These are phyloP conservation scores for Botia kubotai DNA, from an alignment of 2,797 vertebrate genomes.

Conservation along the genomic window DNA sequence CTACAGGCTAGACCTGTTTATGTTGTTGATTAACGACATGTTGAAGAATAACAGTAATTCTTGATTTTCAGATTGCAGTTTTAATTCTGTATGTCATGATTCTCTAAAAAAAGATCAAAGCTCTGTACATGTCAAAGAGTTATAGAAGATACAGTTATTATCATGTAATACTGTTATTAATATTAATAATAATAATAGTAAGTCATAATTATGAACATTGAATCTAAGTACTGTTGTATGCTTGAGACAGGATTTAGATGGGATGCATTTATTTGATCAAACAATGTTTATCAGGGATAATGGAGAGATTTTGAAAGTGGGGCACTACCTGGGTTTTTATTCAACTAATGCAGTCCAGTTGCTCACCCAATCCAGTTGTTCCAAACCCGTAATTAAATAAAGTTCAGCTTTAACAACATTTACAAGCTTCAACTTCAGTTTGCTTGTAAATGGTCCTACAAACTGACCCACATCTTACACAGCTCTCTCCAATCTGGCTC, in stretches of 20 bases:
- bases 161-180: too few species aligned
- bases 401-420: background rate
- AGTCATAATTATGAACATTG: background rate
- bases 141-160: background rate
- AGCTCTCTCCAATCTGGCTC: conserved; percentile 31
- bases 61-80: background rate
- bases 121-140: background rate
- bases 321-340: background rate
- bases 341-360: background rate
- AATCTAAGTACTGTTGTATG: background rate
- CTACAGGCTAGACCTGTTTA: background rate
- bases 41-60: background rate
- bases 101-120: background rate
- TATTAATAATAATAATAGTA: too few species aligned
- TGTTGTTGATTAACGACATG: background rate
- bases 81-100: conserved; percentile 11
- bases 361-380: background rate
- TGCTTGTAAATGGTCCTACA: background rate
- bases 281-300: background rate
- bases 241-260: background rate
- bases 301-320: background rate
- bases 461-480: conserved; percentile 13
- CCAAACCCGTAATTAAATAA: conserved; percentile 7
- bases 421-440: background rate
- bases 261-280: background rate